A percentile compares a stretch with the other conserved stretches of the same genome.
Evolutionary conservation across 2,888 invertebrate genomes (phyloP).

Genomic region (Monoplex corrugatus): DNA sequence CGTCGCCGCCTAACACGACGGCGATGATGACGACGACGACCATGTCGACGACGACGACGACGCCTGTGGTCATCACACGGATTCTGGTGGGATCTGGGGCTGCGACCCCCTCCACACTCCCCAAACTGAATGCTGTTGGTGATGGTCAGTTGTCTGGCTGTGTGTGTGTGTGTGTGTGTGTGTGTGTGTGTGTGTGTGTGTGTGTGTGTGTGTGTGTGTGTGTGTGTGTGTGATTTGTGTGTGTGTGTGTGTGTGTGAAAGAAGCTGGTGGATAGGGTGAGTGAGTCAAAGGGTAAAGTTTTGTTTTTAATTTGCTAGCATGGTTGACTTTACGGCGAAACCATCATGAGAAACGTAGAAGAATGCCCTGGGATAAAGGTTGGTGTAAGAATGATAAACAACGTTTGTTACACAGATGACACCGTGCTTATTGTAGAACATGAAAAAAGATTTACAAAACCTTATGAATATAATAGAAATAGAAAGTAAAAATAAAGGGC

Average conservation of each 20-base stretch:
- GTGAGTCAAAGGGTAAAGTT: too few relatives aligned
- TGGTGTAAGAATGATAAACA: too few relatives aligned
- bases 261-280: too few relatives aligned
- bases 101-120: not conserved
- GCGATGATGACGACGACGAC: not conserved
- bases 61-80: constrained; percentile 8
- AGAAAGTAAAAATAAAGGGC: too few relatives aligned
- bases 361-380: too few relatives aligned
- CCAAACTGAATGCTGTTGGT: not conserved
- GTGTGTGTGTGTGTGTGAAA: constrained; percentile 10
- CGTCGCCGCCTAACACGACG: not conserved
- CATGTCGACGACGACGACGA: not conserved
- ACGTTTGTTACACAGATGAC: too few relatives aligned
- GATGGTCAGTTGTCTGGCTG: not conserved
- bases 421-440: too few relatives aligned
- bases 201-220: not conserved
- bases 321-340: too few relatives aligned
- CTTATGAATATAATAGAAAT: too few relatives aligned
- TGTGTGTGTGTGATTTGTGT: constrained; percentile 5
- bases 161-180: not conserved
- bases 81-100: constrained; percentile 20
- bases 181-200: not conserved
- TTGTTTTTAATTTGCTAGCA: too few relatives aligned
- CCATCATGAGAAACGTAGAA: too few relatives aligned
- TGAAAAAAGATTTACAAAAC: too few relatives aligned